Conservation (phyloP, 2,888 invertebrate genomes). For the Glaucopsyche alexis region DNA sequence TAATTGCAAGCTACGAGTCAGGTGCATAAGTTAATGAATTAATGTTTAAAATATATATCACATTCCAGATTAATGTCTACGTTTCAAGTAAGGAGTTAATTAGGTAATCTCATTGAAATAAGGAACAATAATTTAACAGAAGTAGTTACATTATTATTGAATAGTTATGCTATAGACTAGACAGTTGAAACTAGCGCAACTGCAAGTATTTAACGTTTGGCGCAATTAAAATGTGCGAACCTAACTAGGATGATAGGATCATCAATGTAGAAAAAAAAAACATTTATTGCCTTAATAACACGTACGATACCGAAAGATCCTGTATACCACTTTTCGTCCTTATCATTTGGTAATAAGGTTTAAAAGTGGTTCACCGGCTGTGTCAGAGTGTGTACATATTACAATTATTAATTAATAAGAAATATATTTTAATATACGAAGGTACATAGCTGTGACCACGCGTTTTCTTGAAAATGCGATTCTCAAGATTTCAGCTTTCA, state of each 20-base stretch:
- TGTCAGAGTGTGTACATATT: neutral
- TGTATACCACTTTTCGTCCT: too few relatives aligned
- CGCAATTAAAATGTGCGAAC: neutral
- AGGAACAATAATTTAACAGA: slow-evolving; percentile 33
- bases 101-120: slow-evolving; percentile 24
- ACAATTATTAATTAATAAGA: neutral
- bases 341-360: too few relatives aligned
- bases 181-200: neutral
- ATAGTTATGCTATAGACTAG: slow-evolving; percentile 8
- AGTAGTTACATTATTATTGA: slow-evolving; percentile 38
- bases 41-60: slow-evolving; percentile 59
- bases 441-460: neutral
- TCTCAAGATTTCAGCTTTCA: neutral
- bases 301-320: too few relatives aligned
- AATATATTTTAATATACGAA: neutral
- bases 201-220: neutral
- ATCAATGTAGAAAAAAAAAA: neutral
- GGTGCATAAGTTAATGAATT: neutral
- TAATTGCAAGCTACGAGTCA: neutral
- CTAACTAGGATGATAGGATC: neutral
- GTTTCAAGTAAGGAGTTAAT: slow-evolving; percentile 41
- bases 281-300: neutral
- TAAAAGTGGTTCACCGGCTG: too few relatives aligned
- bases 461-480: neutral
- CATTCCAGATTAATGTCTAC: slow-evolving; percentile 61